Conservation (phyloP, 1,140 invertebrate species). For the Nebria ingens region DNA sequence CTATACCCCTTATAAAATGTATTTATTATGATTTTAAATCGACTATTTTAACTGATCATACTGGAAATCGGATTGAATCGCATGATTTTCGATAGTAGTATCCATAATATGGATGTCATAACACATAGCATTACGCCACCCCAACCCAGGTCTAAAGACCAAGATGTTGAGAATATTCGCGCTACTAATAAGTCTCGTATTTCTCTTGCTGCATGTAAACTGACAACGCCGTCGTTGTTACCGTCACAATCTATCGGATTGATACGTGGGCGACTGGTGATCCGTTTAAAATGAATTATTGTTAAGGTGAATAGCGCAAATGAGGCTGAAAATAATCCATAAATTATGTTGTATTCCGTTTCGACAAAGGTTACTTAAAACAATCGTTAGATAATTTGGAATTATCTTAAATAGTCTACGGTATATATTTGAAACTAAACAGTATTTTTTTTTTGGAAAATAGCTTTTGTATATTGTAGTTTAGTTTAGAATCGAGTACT, state of each 20-base stretch:
- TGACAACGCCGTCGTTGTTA: constrained; percentile 57
- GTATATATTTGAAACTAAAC: too few relatives aligned
- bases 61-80: constrained; percentile 70
- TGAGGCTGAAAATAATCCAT: constrained; percentile 65
- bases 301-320: constrained; percentile 81
- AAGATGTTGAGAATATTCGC: constrained; percentile 63
- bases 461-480: too few relatives aligned
- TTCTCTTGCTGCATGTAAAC: constrained; percentile 36
- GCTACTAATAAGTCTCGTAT: constrained; percentile 42
- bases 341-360: too few relatives aligned
- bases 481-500: too few relatives aligned
- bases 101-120: constrained; percentile 71
- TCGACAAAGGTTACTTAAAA: too few relatives aligned
- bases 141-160: constrained; percentile 76
- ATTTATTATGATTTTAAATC: too few relatives aligned
- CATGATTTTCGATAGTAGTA: constrained; percentile 80
- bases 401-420: too few relatives aligned
- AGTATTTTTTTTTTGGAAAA: too few relatives aligned
- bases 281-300: constrained; percentile 81
- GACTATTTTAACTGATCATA: constrained; percentile 42
- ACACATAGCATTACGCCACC: constrained; percentile 67
- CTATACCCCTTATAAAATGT: too few relatives aligned
- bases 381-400: too few relatives aligned
- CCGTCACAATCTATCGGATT: constrained; percentile 40
- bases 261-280: constrained; percentile 50